These are phyloP conservation scores for Pectinophora gossypiella DNA, from an alignment of 1,140 invertebrate genomes.

Conservation along the genomic window DNA sequence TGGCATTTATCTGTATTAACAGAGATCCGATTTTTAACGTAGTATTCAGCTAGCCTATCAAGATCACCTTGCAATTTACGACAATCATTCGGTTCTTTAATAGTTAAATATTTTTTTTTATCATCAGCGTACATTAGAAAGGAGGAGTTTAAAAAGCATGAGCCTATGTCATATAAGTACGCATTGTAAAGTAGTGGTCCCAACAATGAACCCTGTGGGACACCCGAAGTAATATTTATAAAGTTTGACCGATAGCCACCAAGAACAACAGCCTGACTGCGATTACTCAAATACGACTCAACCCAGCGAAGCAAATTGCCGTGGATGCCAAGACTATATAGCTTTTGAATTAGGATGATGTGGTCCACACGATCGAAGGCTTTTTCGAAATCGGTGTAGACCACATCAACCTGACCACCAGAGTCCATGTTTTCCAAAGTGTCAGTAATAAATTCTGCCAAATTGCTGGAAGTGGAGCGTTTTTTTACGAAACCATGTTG, in stretches of 20 bases:
- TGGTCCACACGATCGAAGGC: slow-evolving; percentile 39
- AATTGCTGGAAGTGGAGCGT: not conserved
- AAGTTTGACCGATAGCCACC: slow-evolving; percentile 13
- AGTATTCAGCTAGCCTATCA: not conserved
- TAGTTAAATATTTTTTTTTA: slow-evolving; percentile 11
- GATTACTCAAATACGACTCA: slow-evolving; percentile 17
- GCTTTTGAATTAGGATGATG: slow-evolving; percentile 12
- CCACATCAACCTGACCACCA: slow-evolving; percentile 27
- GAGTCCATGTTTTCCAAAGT: slow-evolving; percentile 17
- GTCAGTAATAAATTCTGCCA: slow-evolving; percentile 22
- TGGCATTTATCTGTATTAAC: not conserved
- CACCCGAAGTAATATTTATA: slow-evolving; percentile 14
- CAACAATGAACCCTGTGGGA: slow-evolving; percentile 13
- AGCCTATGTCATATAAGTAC: slow-evolving; percentile 14
- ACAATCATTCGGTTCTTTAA: not conserved
- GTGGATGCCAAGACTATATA: slow-evolving; percentile 18
- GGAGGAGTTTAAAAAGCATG: not conserved
- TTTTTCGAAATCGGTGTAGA: slow-evolving; percentile 41
- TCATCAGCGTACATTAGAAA: slow-evolving; percentile 10
- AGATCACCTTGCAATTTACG: not conserved
- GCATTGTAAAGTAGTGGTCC: slow-evolving; percentile 12
- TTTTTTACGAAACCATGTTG: not conserved
- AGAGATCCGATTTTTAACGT: not conserved
- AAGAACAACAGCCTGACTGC: slow-evolving; percentile 18
- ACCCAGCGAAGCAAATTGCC: slow-evolving; percentile 19